Evolutionary conservation across 2,113 vertebrate genomes (phyloP).

Genomic region (Pogona vitticeps): DNA sequence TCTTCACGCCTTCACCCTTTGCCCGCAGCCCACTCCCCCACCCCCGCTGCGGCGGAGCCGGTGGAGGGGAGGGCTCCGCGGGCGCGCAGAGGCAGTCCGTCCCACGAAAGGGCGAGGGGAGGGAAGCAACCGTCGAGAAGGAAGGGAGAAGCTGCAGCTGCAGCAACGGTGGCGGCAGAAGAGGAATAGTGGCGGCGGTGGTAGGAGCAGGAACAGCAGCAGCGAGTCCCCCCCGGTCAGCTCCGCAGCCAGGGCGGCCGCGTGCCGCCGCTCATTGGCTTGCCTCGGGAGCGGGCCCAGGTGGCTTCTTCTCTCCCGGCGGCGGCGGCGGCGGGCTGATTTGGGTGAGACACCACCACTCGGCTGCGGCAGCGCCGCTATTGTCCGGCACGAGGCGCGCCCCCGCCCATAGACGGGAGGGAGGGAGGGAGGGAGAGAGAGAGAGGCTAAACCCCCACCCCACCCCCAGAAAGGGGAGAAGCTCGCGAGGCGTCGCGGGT

Average conservation of each 20-base stretch:
- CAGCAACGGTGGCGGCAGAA: background rate
- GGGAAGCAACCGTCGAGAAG: background rate
- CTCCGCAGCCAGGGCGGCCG: slow-evolving; percentile 33
- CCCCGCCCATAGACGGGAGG: slow-evolving; percentile 25
- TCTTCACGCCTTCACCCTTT: too few relatives aligned
- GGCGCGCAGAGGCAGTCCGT: background rate
- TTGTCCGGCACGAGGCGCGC: slow-evolving; percentile 60
- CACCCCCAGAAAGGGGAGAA: background rate
- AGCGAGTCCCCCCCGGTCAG: slow-evolving; percentile 44
- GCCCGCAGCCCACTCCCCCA: too few relatives aligned
- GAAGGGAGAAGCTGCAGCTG: background rate
- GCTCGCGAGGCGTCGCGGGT: slow-evolving; percentile 39
- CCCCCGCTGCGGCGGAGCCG: too few relatives aligned
- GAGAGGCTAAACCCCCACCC: too few relatives aligned
- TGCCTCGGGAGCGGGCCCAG: slow-evolving; percentile 9
- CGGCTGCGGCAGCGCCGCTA: slow-evolving; percentile 49
- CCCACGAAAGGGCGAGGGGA: background rate
- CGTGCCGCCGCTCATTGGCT: slow-evolving; percentile 44
- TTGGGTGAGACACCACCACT: slow-evolving; percentile 47
- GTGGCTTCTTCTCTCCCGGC: background rate
- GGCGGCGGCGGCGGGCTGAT: slow-evolving; percentile 21
- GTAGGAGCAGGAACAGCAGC: background rate
- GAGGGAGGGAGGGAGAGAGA: too few relatives aligned
- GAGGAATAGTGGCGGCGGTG: too few relatives aligned
- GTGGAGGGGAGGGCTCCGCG: background rate